Evolutionary conservation across 2,797 vertebrate species (phyloP).

Genomic region (Coregonus suidteri): DNA sequence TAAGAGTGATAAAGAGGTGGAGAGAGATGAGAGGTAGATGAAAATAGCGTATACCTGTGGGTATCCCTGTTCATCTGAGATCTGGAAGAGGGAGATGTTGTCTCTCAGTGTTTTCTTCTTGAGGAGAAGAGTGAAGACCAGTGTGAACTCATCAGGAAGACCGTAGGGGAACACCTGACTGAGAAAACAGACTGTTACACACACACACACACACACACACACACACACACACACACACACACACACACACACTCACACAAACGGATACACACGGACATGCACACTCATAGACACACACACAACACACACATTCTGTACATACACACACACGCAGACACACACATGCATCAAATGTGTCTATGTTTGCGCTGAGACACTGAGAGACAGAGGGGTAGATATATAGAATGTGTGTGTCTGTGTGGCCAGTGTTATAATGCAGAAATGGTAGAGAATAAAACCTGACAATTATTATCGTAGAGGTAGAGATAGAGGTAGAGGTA

Average conservation of each 20-base stretch:
- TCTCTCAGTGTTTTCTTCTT: slow-evolving; percentile 86
- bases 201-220: neutral
- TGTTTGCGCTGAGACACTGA: neutral
- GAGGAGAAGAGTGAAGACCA: slow-evolving; percentile 88
- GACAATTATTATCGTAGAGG: slow-evolving; percentile 66
- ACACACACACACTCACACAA: neutral
- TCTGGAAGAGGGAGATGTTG: slow-evolving; percentile 90
- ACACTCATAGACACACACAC: slow-evolving; percentile 7
- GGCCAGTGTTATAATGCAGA: slow-evolving; percentile 43
- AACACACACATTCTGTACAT: neutral
- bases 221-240: slow-evolving; percentile 12
- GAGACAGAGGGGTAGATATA: no score
- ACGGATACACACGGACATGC: slow-evolving; percentile 6
- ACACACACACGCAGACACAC: slow-evolving; percentile 2
- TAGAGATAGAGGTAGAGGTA: slow-evolving; percentile 49
- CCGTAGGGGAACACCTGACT: slow-evolving; percentile 89
- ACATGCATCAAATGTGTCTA: slow-evolving; percentile 13
- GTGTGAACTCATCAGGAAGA: slow-evolving; percentile 86
- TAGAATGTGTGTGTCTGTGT: slow-evolving; percentile 28
- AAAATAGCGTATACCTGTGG: slow-evolving; percentile 82
- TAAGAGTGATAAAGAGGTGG: neutral
- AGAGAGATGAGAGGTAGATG: neutral
- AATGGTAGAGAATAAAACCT: slow-evolving; percentile 52
- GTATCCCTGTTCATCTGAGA: slow-evolving; percentile 87
- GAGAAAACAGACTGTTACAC: slow-evolving; percentile 30